phyloP scores from a whole-genome alignment of 1,140 invertebrate genomes.

The Diachasma alloeum region DNA sequence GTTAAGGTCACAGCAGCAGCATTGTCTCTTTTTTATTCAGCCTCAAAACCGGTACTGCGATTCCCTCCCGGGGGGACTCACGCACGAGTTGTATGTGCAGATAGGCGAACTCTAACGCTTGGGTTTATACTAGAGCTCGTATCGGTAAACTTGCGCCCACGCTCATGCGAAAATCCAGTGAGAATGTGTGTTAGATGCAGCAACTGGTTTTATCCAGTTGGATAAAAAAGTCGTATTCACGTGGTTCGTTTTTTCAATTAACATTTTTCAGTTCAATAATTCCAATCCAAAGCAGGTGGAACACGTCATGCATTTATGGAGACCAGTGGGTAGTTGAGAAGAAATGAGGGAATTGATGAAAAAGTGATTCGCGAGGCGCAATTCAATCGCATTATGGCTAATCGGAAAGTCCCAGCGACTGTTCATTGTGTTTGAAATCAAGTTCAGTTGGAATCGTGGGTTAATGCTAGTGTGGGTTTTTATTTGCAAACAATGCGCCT shows the following conservation, averaged over 20 bases:
- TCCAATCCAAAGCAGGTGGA: neutral
- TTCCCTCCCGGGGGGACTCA: neutral
- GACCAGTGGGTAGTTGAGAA: neutral
- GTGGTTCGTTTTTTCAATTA: neutral
- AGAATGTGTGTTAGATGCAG: neutral
- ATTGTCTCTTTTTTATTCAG: slow-evolving; percentile 39
- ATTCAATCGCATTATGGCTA: neutral
- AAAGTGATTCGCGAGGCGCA: neutral
- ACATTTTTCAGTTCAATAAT: neutral
- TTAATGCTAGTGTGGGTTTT: neutral
- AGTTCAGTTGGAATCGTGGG: slow-evolving; percentile 6
- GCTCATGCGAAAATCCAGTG: neutral
- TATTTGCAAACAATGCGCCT: neutral
- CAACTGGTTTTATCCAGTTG: neutral
- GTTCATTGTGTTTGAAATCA: slow-evolving; percentile 1
- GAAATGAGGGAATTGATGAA: neutral
- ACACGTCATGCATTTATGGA: neutral
- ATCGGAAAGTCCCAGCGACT: neutral
- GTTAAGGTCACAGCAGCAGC: slow-evolving; percentile 43
- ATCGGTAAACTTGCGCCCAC: neutral
- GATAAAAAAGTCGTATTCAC: neutral
- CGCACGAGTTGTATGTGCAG: neutral
- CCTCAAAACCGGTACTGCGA: slow-evolving; percentile 41
- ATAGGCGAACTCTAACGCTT: neutral
- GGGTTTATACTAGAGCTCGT: neutral